Percentiles rank a stretch among this genome's conserved stretches.
phyloP scores from a whole-genome alignment of 2,113 vertebrate genomes.

The Oncorhynchus tshawytscha region DNA sequence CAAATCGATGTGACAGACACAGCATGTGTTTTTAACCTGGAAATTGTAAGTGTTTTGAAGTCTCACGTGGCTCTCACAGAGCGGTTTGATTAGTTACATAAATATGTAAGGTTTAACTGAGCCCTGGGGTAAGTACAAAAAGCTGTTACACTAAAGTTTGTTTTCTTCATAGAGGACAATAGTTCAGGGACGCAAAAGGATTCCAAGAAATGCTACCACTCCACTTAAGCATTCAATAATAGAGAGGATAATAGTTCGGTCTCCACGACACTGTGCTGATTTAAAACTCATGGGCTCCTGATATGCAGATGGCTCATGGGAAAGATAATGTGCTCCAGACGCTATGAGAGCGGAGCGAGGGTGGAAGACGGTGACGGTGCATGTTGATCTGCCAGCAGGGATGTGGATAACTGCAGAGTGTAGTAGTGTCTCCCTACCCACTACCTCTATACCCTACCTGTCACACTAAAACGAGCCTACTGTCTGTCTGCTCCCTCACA shows the following conservation, averaged over 20 bases:
- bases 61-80: neutral
- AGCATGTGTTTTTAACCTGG: neutral
- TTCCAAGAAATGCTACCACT: conserved; percentile 39
- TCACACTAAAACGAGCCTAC: conserved; percentile 28
- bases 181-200: conserved; percentile 25
- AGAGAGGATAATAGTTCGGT: conserved; percentile 37
- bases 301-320: conserved; percentile 54
- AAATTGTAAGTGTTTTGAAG: neutral
- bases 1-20: neutral
- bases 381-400: conserved; percentile 16
- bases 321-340: conserved; percentile 60
- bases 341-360: conserved; percentile 13
- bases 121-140: neutral
- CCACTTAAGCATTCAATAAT: conserved; percentile 43
- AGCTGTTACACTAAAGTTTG: conserved; percentile 11
- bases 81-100: neutral
- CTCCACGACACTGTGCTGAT: conserved; percentile 41
- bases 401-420: conserved; percentile 21
- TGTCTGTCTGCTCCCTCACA: conserved; percentile 57
- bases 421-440: conserved; percentile 32
- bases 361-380: conserved; percentile 41
- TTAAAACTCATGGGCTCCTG: conserved; percentile 64
- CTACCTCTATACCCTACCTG: neutral
- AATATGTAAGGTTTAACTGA: neutral
- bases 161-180: conserved; percentile 21